Evolutionary conservation across 92 coral and sea anemone genomes (phyloP).

Genomic region (Porites evermanni): DNA sequence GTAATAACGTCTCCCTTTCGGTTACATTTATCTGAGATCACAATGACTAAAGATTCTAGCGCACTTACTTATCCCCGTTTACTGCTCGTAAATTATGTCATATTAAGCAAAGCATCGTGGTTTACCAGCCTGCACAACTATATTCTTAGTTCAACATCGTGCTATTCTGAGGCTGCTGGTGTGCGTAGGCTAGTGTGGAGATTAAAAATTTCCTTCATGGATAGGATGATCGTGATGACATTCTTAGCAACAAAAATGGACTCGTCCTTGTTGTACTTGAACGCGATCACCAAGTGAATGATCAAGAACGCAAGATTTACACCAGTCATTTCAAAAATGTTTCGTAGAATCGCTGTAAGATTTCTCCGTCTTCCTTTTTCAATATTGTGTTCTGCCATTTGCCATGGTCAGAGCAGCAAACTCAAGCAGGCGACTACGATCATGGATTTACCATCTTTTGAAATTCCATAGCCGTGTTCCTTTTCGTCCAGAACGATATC

Average conservation of each 20-base stretch:
- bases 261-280: conserved; percentile 48
- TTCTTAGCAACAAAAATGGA: conserved; percentile 65
- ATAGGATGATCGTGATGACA: conserved; percentile 20
- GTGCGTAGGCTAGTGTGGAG: not conserved
- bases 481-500: conserved; percentile 46
- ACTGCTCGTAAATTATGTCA: not conserved
- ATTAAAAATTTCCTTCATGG: not conserved
- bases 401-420: conserved; percentile 37
- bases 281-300: conserved; percentile 30
- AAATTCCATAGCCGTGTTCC: conserved; percentile 1
- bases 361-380: not conserved
- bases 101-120: no score
- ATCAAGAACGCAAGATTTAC: conserved; percentile 52
- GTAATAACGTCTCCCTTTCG: no score
- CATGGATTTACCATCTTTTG: conserved; percentile 18
- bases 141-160: no score
- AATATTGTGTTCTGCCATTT: conserved; percentile 53
- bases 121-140: no score
- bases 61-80: no score
- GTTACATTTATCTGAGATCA: no score
- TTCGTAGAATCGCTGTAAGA: not conserved
- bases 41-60: no score
- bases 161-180: no score
- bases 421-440: conserved; percentile 44
- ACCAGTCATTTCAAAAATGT: not conserved